Conservation (phyloP, 2,113 vertebrate species). For the Lampris incognitus region DNA sequence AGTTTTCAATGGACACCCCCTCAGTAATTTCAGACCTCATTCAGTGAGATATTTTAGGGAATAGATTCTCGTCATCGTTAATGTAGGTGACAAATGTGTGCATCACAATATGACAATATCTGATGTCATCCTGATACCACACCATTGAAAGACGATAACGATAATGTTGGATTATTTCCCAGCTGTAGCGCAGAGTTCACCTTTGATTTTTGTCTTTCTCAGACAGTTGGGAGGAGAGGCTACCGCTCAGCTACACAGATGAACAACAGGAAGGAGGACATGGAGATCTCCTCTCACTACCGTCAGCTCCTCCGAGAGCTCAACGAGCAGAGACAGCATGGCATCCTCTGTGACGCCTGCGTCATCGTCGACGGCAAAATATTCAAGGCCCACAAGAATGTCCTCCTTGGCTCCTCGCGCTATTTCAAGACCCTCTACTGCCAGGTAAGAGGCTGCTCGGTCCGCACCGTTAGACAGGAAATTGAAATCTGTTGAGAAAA, state of each 20-base stretch:
- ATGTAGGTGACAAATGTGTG: too few relatives aligned
- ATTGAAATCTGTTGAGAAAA: background rate
- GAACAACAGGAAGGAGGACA: conserved; percentile 98
- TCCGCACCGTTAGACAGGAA: background rate
- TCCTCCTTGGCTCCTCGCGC: conserved; percentile 95
- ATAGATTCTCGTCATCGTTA: too few relatives aligned
- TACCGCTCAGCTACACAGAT: conserved; percentile 86
- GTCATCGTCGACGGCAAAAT: conserved; percentile 97
- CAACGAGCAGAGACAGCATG: conserved; percentile 95
- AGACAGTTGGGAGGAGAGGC: conserved; percentile 87
- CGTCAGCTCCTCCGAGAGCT: conserved; percentile 96
- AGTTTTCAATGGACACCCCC: too few relatives aligned
- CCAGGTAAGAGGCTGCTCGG: conserved; percentile 78
- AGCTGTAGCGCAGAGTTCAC: too few relatives aligned
- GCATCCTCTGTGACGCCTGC: conserved; percentile 96
- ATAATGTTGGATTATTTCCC: too few relatives aligned
- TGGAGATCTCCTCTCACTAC: conserved; percentile 99
- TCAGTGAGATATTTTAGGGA: too few relatives aligned
- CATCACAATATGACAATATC: too few relatives aligned
- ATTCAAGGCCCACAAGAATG: conserved; percentile 97
- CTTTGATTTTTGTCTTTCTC: conserved; percentile 21
- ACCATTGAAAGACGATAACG: too few relatives aligned
- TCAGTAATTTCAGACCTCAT: too few relatives aligned
- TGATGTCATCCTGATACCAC: too few relatives aligned
- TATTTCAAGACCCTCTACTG: conserved; percentile 99